Percentiles rank a stretch among this genome's conserved stretches.
Conservation (phyloP, 2,113 vertebrate species). For the Mustela lutreola region DNA sequence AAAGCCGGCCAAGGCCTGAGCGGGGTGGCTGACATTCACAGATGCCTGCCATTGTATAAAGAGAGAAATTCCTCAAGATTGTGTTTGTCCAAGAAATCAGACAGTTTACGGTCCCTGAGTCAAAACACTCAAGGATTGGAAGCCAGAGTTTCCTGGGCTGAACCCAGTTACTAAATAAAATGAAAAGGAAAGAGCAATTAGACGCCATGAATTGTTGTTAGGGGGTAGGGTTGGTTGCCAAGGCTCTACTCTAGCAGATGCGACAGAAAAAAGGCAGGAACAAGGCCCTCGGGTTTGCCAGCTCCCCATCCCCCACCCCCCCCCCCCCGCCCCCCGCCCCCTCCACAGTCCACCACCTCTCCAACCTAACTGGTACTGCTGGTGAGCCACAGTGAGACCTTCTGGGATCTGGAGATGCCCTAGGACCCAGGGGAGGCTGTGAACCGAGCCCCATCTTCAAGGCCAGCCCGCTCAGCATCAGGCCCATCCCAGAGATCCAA, state of each 20-base stretch:
- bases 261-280: constrained; percentile 56
- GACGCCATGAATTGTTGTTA: constrained; percentile 83
- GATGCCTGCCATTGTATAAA: constrained; percentile 76
- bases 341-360: too few relatives aligned
- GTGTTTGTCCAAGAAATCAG: constrained; percentile 84
- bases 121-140: constrained; percentile 85
- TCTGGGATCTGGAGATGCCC: background rate
- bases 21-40: constrained; percentile 70
- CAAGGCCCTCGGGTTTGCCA: accelerated
- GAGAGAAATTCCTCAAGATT: constrained; percentile 66
- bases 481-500: background rate
- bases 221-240: constrained; percentile 69
- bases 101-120: constrained; percentile 79
- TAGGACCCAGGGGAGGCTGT: background rate
- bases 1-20: constrained; percentile 45
- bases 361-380: background rate
- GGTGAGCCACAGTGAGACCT: background rate
- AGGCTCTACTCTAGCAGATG: constrained; percentile 60
- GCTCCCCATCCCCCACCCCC: background rate
- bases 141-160: constrained; percentile 89
- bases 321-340: background rate
- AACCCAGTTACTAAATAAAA: constrained; percentile 88
- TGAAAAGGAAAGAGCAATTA: constrained; percentile 88
- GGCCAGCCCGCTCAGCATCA: background rate
- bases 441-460: background rate